These are phyloP conservation scores for Diorhabda sublineata DNA, from an alignment of 1,140 invertebrate species.

Conservation along the genomic window DNA sequence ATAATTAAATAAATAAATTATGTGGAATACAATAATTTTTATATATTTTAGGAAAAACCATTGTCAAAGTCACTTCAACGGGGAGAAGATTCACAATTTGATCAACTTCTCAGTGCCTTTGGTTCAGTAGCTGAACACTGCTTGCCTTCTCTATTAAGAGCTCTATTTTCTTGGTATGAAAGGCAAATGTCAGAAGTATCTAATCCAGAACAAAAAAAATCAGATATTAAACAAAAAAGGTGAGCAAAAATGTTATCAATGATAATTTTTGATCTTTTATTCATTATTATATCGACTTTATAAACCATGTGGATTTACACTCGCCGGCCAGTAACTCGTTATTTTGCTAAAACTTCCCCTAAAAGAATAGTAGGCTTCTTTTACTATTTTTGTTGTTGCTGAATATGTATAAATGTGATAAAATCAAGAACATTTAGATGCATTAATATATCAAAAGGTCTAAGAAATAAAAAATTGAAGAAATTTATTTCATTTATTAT, in stretches of 20 bases:
- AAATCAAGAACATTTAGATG: no score
- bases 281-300: no score
- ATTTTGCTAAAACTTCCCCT: no score
- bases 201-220: slow-evolving; percentile 53
- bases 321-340: no score
- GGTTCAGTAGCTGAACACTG: slow-evolving; percentile 95
- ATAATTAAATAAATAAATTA: slow-evolving; percentile 5
- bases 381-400: no score
- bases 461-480: no score
- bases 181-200: slow-evolving; percentile 70
- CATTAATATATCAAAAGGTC: no score
- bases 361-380: no score
- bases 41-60: slow-evolving; percentile 68
- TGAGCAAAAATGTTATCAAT: slow-evolving; percentile 33
- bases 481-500: no score
- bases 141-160: slow-evolving; percentile 87
- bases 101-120: slow-evolving; percentile 90
- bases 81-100: slow-evolving; percentile 91
- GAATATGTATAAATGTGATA: no score
- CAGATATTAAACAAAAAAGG: slow-evolving; percentile 71
- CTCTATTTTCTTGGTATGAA: slow-evolving; percentile 96
- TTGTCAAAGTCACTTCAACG: slow-evolving; percentile 90
- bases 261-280: neutral
- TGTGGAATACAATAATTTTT: neutral
- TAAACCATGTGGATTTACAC: no score